phyloP scores from a whole-genome alignment of 2,797 vertebrate genomes.

The Urocyon cinereoargenteus region DNA sequence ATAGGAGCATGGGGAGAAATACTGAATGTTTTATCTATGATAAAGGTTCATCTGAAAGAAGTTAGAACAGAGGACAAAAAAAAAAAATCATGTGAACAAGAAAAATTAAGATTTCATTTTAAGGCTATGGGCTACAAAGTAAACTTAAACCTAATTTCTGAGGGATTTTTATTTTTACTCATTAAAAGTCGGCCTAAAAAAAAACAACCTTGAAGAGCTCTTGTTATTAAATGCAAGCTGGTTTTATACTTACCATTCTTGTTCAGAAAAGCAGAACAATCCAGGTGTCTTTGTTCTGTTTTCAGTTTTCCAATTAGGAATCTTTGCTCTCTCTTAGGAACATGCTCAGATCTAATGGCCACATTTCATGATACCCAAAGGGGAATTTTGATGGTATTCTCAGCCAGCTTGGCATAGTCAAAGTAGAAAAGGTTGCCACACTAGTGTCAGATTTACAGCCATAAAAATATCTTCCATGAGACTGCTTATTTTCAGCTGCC shows the following conservation, averaged over 20 bases:
- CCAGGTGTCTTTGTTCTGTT: neutral
- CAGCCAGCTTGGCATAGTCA: neutral
- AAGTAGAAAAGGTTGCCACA: neutral
- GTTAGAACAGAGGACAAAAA: conserved; percentile 21
- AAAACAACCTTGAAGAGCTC: conserved; percentile 3
- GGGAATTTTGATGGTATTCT: neutral
- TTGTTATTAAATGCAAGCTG: neutral
- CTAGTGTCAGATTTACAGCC: neutral
- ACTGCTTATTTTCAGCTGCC: conserved; percentile 13
- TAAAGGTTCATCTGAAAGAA: conserved; percentile 55
- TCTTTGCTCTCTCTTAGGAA: neutral
- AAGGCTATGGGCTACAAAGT: conserved; percentile 28
- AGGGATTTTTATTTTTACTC: conserved; percentile 63
- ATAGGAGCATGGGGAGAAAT: conserved; percentile 53
- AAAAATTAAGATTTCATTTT: conserved; percentile 66
- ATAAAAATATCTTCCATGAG: neutral
- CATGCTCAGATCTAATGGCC: neutral
- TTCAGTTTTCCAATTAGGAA: conserved; percentile 4
- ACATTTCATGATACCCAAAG: neutral
- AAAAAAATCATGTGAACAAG: conserved; percentile 70
- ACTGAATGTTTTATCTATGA: conserved; percentile 2
- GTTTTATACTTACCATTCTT: neutral
- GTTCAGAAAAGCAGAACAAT: neutral
- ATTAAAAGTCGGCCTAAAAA: conserved; percentile 66
- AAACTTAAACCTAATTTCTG: conserved; percentile 60